Conservation (phyloP, 2,888 invertebrate species). For the Cheilosia pagana region DNA sequence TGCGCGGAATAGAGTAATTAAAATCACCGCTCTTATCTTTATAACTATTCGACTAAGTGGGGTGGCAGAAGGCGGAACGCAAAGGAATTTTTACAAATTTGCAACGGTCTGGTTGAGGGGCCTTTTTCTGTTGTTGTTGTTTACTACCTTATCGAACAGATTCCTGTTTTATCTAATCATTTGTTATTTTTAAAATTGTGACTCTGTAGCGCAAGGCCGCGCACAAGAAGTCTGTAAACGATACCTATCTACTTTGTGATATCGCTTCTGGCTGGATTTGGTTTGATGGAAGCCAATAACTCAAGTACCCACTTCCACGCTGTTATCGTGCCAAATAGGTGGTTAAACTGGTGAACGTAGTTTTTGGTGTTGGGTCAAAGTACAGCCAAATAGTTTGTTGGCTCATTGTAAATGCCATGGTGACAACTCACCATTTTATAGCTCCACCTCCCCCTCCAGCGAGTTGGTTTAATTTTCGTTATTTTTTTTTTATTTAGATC, state of each 20-base stretch:
- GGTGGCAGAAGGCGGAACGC: background rate
- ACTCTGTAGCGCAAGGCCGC: background rate
- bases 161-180: constrained; percentile 7
- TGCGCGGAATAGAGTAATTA: background rate
- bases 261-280: too few relatives aligned
- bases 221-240: background rate
- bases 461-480: too few relatives aligned
- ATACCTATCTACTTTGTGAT: background rate
- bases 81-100: background rate
- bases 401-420: too few relatives aligned
- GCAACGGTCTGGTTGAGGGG: background rate
- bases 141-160: background rate
- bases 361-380: too few relatives aligned
- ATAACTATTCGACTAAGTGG: background rate
- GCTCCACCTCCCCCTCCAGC: too few relatives aligned
- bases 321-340: too few relatives aligned
- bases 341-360: too few relatives aligned
- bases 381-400: too few relatives aligned
- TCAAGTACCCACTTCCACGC: too few relatives aligned
- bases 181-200: background rate
- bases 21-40: background rate
- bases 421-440: too few relatives aligned
- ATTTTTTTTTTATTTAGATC: too few relatives aligned
- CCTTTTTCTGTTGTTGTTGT: background rate
- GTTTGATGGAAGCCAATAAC: too few relatives aligned